Percentiles rank a stretch among this genome's conserved stretches.
These are phyloP conservation scores for Melanogrammus aeglefinus DNA, from an alignment of 2,797 vertebrate genomes.

Conservation along the genomic window DNA sequence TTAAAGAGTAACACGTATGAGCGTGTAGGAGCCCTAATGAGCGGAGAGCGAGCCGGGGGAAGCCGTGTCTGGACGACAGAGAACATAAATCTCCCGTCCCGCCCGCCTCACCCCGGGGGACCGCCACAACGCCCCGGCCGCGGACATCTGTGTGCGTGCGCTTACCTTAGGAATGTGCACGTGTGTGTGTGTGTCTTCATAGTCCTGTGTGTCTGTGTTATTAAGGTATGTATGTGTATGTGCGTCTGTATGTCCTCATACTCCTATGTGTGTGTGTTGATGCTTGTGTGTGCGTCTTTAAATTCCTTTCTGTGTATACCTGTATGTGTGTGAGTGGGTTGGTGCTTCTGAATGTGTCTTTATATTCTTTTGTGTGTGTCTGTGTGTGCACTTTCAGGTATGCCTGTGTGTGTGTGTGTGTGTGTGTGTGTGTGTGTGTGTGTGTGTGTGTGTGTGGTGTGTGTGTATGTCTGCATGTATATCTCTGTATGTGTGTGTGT, in stretches of 20 bases:
- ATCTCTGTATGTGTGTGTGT: too few relatives aligned
- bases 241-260: not conserved
- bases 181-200: constrained; percentile 6
- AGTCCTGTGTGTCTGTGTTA: not conserved
- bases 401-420: not conserved
- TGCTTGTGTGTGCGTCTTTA: not conserved
- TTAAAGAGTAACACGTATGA: constrained; percentile 69
- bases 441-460: too few relatives aligned
- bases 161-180: not conserved
- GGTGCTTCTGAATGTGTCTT: too few relatives aligned
- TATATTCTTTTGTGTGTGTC: not conserved
- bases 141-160: constrained; percentile 25
- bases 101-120: constrained; percentile 56
- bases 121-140: constrained; percentile 46
- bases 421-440: too few relatives aligned
- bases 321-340: too few relatives aligned
- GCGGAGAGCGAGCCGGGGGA: constrained; percentile 50
- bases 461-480: not conserved
- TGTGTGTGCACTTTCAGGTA: constrained; percentile 1
- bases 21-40: constrained; percentile 70
- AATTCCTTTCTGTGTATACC: too few relatives aligned
- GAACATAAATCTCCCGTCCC: constrained; percentile 75
- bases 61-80: constrained; percentile 63
- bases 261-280: not conserved
- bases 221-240: not conserved